A percentile compares a stretch with the other conserved stretches of the same genome.
Evolutionary conservation across 2,797 vertebrate genomes (phyloP).

Genomic region (Emys orbicularis): DNA sequence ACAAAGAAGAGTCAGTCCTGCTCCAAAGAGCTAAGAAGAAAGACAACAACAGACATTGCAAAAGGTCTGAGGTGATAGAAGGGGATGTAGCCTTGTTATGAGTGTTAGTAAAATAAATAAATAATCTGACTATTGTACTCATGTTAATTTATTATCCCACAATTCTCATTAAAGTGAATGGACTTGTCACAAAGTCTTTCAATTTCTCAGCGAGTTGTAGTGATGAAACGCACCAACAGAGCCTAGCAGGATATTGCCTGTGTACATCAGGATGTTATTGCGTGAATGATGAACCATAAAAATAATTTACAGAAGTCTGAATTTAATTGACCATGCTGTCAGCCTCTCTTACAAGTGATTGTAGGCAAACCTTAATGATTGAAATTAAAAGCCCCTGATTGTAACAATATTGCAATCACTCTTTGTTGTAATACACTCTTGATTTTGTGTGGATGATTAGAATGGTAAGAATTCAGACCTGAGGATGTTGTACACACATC

Average conservation of each 20-base stretch:
- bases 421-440: constrained; percentile 25
- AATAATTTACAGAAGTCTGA: constrained; percentile 56
- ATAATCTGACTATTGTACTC: constrained; percentile 24
- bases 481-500: background rate
- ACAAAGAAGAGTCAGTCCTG: background rate
- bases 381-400: constrained; percentile 37
- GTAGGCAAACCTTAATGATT: constrained; percentile 24
- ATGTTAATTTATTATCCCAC: constrained; percentile 53
- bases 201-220: constrained; percentile 31
- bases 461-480: constrained; percentile 17
- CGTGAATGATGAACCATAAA: constrained; percentile 51
- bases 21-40: background rate
- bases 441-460: constrained; percentile 36
- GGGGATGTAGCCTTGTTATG: constrained; percentile 30
- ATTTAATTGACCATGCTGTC: constrained; percentile 30
- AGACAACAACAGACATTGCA: background rate
- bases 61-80: background rate
- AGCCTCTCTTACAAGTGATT: constrained; percentile 21
- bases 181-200: constrained; percentile 55
- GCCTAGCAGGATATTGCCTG: constrained; percentile 30
- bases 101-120: constrained; percentile 53
- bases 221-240: constrained; percentile 50
- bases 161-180: constrained; percentile 43
- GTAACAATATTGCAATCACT: constrained; percentile 32
- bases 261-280: constrained; percentile 13